Percentiles rank a stretch among this genome's conserved stretches.
These are phyloP conservation scores for Frankliniella intonsa DNA, from an alignment of 2,888 invertebrate genomes.

Conservation along the genomic window DNA sequence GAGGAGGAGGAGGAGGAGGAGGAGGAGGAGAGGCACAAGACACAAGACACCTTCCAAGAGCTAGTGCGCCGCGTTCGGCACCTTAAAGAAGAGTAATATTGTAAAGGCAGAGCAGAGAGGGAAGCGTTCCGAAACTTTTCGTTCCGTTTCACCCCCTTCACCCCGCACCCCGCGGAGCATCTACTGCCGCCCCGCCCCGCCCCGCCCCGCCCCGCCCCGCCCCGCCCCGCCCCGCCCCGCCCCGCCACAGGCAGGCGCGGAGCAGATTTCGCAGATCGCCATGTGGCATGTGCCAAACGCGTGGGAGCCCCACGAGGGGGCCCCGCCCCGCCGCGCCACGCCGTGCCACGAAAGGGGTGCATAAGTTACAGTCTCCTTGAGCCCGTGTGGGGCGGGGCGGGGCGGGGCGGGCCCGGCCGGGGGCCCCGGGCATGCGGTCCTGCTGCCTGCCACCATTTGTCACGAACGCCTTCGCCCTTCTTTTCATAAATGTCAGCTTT, in stretches of 20 bases:
- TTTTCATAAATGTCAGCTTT: constrained; percentile 23
- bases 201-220: too few relatives aligned
- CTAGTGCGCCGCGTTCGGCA: background rate
- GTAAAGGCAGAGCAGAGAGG: too few relatives aligned
- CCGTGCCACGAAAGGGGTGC: background rate
- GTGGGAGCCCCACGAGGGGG: background rate
- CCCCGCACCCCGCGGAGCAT: too few relatives aligned
- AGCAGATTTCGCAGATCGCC: background rate
- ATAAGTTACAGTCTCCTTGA: background rate
- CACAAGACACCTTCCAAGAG: constrained; percentile 27
- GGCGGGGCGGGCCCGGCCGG: background rate
- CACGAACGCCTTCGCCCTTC: constrained; percentile 16
- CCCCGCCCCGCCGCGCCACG: background rate
- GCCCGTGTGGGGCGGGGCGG: too few relatives aligned
- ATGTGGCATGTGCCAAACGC: constrained; percentile 1
- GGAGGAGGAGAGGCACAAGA: constrained; percentile 24
- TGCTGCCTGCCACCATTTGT: background rate
- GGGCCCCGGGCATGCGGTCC: too few relatives aligned
- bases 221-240: too few relatives aligned
- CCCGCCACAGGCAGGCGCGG: too few relatives aligned
- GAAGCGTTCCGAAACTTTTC: too few relatives aligned
- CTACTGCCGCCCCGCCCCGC: too few relatives aligned
- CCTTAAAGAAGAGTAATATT: too few relatives aligned
- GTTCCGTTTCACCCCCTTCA: too few relatives aligned
- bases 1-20: constrained; percentile 39